phyloP scores from a whole-genome alignment of 2,888 invertebrate species.

The Chloroclystis v-ata region DNA sequence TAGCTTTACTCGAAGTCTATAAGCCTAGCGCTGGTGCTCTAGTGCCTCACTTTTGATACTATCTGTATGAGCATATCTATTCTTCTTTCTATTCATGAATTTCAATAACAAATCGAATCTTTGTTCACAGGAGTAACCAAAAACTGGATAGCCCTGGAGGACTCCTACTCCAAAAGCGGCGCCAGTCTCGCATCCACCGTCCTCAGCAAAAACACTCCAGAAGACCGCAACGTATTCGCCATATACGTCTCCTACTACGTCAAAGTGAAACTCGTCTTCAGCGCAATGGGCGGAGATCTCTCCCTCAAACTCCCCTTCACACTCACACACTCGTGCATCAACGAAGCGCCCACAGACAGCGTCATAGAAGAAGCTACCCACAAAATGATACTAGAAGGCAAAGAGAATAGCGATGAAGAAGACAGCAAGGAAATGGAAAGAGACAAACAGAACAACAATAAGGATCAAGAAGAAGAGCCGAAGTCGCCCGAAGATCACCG shows the following conservation, averaged over 20 bases:
- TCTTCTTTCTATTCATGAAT: no score
- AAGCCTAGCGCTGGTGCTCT: no score
- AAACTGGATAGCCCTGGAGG: constrained; percentile 95
- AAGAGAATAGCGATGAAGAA: constrained; percentile 67
- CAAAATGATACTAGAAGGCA: constrained; percentile 69
- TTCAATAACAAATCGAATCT: neutral
- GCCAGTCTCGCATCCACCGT: constrained; percentile 81
- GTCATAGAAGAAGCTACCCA: constrained; percentile 72
- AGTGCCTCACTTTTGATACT: no score
- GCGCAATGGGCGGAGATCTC: constrained; percentile 88
- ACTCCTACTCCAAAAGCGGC: constrained; percentile 85
- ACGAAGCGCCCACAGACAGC: constrained; percentile 78
- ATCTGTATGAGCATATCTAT: no score
- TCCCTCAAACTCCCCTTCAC: constrained; percentile 89
- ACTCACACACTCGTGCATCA: constrained; percentile 84
- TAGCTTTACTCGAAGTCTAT: no score
- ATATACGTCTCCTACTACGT: constrained; percentile 95
- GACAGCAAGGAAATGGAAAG: constrained; percentile 58
- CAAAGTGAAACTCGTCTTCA: constrained; percentile 89
- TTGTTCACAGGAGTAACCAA: constrained; percentile 84
- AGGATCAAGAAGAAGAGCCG: constrained; percentile 48
- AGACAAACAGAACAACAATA: constrained; percentile 62
- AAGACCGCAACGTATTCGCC: constrained; percentile 91
- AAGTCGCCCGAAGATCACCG: constrained; percentile 57
- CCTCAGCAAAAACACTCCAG: constrained; percentile 76